Conservation (phyloP, 2,888 invertebrate genomes). For the Kuschelorhynchus macadamiae region DNA sequence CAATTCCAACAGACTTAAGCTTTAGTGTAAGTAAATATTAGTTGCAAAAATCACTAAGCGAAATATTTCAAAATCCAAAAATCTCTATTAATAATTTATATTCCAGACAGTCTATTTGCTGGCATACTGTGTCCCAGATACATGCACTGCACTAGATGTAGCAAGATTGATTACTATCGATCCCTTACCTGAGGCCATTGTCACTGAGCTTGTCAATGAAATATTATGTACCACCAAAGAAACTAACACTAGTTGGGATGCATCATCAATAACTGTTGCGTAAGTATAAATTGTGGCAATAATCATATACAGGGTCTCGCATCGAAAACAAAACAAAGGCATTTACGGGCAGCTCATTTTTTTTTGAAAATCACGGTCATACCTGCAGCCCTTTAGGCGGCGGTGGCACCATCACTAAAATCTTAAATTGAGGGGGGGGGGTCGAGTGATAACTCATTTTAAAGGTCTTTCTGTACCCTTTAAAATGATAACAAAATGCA, state of each 20-base stretch:
- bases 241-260: conserved; percentile 3
- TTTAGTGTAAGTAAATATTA: background rate
- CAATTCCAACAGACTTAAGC: conserved; percentile 5
- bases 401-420: too few relatives aligned
- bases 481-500: too few relatives aligned
- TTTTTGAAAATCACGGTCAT: too few relatives aligned
- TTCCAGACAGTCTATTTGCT: conserved; percentile 27
- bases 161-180: conserved; percentile 9
- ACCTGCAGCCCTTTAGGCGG: too few relatives aligned
- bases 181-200: conserved; percentile 8
- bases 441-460: too few relatives aligned
- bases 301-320: too few relatives aligned
- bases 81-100: too few relatives aligned
- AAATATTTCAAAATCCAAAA: background rate
- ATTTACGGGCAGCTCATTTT: too few relatives aligned
- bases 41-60: background rate
- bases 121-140: conserved; percentile 32
- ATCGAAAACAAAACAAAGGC: too few relatives aligned
- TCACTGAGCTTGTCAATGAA: conserved; percentile 21
- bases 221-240: conserved; percentile 18
- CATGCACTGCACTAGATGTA: conserved; percentile 18
- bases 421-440: too few relatives aligned
- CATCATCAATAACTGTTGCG: conserved; percentile 28
- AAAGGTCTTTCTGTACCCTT: too few relatives aligned
- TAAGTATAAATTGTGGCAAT: conserved; percentile 18